Conservation (phyloP, 2,797 vertebrate species). For the Rhinophrynus dorsalis region DNA sequence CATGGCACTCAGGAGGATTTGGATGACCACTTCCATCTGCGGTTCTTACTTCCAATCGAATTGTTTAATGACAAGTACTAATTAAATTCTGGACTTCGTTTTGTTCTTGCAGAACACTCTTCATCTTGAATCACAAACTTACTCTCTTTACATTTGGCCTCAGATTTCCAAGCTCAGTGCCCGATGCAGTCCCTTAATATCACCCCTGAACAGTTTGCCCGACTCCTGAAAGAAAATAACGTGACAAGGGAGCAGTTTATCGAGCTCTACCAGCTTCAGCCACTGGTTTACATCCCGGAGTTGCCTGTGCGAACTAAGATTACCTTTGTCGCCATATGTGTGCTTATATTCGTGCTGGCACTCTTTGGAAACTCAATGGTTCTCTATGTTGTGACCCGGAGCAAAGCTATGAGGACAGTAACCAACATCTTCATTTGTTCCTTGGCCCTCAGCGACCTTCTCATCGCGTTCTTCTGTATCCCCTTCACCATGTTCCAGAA, state of each 20-base stretch:
- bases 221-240: constrained; percentile 66
- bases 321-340: constrained; percentile 61
- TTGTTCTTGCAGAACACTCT: too few species aligned
- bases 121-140: too few species aligned
- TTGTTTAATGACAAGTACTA: too few species aligned
- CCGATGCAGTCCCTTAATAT: constrained; percentile 66
- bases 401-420: constrained; percentile 70
- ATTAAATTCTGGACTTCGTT: too few species aligned
- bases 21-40: too few species aligned
- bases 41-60: too few species aligned
- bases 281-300: constrained; percentile 69
- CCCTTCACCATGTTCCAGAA: constrained; percentile 73
- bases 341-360: constrained; percentile 66
- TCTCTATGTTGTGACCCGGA: constrained; percentile 69
- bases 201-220: constrained; percentile 64
- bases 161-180: background rate
- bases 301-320: constrained; percentile 61
- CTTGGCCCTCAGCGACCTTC: constrained; percentile 72
- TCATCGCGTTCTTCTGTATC: constrained; percentile 73
- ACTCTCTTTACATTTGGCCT: too few species aligned
- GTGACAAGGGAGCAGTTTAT: constrained; percentile 70
- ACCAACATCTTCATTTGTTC: constrained; percentile 75
- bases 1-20: too few species aligned
- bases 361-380: constrained; percentile 71
- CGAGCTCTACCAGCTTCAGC: constrained; percentile 62